phyloP scores from a whole-genome alignment of 2,113 vertebrate genomes.

The Chaetorhynchus papuensis region DNA sequence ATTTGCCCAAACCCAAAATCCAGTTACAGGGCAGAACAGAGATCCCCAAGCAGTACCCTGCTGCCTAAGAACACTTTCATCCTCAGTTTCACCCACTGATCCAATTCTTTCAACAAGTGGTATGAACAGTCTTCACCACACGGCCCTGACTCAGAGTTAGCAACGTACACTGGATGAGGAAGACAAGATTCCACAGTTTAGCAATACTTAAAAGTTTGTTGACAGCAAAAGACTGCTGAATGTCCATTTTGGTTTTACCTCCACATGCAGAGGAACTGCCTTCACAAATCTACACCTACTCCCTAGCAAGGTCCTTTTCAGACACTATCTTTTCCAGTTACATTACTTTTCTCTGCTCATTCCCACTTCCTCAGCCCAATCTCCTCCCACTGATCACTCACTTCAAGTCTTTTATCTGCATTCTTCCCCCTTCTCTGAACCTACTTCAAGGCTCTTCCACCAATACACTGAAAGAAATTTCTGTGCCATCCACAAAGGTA shows the following conservation, averaged over 20 bases:
- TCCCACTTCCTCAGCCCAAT: neutral
- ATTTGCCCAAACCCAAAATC: neutral
- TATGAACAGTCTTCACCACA: neutral
- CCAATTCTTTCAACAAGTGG: neutral
- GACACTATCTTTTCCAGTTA: neutral
- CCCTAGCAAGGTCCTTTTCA: neutral
- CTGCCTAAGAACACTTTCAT: neutral
- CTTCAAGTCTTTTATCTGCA: neutral
- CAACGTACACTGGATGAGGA: neutral
- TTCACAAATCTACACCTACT: neutral
- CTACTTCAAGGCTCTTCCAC: neutral
- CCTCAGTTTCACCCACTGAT: neutral
- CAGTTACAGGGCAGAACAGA: neutral
- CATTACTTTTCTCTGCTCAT: neutral
- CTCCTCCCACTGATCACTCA: neutral
- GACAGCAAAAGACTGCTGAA: neutral
- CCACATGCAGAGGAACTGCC: neutral
- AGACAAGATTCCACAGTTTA: neutral
- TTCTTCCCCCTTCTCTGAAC: neutral
- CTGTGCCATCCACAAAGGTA: neutral
- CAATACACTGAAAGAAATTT: neutral
- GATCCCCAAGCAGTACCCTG: neutral
- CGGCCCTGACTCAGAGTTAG: neutral
- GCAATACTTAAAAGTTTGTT: neutral
- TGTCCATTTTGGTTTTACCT: neutral